phyloP scores from a whole-genome alignment of 2,888 invertebrate species.

The Chymomyza amoena region DNA sequence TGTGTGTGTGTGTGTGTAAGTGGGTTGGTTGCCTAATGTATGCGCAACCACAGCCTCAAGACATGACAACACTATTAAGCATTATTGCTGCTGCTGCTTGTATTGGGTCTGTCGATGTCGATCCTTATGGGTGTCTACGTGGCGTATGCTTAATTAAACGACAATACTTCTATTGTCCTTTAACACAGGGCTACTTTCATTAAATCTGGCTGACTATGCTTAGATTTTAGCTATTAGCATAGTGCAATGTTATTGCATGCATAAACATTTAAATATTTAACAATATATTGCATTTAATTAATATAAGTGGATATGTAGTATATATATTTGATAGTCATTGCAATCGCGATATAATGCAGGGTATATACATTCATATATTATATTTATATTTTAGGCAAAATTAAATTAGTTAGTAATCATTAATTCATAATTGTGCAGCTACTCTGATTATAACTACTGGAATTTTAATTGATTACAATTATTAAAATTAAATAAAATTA shows the following conservation, averaged over 20 bases:
- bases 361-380: too few species aligned
- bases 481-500: too few species aligned
- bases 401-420: too few species aligned
- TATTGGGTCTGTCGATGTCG: not conserved
- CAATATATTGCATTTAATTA: too few species aligned
- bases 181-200: not conserved
- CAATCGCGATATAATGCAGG: too few species aligned
- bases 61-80: conserved; percentile 71
- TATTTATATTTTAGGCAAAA: too few species aligned
- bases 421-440: too few species aligned
- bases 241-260: not conserved
- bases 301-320: too few species aligned
- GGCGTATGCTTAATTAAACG: conserved; percentile 49
- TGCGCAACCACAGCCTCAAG: conserved; percentile 66
- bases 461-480: too few species aligned
- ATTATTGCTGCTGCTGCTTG: conserved; percentile 43
- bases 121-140: conserved; percentile 12
- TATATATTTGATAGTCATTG: too few species aligned
- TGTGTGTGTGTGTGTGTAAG: conserved; percentile 31
- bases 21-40: conserved; percentile 53
- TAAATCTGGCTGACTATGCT: not conserved
- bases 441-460: too few species aligned
- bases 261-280: not conserved
- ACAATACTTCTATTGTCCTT: conserved; percentile 3
- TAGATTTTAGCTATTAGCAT: not conserved